A percentile compares a stretch with the other conserved stretches of the same genome.
Evolutionary conservation across 2,888 invertebrate species (phyloP).

Genomic region (Drosophila imparisetae): DNA sequence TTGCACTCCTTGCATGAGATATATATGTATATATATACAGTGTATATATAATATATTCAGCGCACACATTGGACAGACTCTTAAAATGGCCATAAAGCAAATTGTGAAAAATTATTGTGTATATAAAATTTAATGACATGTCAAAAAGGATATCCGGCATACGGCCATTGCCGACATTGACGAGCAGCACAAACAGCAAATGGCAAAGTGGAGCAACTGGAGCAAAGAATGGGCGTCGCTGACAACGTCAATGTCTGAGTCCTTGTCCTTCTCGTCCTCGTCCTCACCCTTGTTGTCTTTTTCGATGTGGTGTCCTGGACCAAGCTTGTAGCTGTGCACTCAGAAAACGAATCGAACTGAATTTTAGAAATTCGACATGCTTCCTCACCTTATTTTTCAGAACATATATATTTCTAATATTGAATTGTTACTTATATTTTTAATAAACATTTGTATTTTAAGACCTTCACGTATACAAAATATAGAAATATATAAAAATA

Average conservation of each 20-base stretch:
- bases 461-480: neutral
- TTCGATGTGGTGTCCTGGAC: slow-evolving; percentile 47
- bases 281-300: slow-evolving; percentile 8
- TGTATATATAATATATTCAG: slow-evolving; percentile 59
- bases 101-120: slow-evolving; percentile 81
- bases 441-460: neutral
- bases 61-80: slow-evolving; percentile 66
- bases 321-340: slow-evolving; percentile 1
- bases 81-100: slow-evolving; percentile 79
- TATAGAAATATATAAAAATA: no score
- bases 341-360: neutral
- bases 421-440: neutral
- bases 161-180: slow-evolving; percentile 57
- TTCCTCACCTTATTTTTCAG: neutral
- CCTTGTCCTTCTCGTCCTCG: neutral
- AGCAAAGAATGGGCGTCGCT: slow-evolving; percentile 36
- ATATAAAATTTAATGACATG: slow-evolving; percentile 81
- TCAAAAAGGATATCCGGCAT: slow-evolving; percentile 82
- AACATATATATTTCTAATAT: neutral
- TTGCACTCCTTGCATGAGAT: slow-evolving; percentile 22
- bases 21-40: slow-evolving; percentile 1
- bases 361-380: neutral
- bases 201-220: slow-evolving; percentile 29
- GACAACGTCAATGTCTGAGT: slow-evolving; percentile 31
- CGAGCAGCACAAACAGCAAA: slow-evolving; percentile 59